A percentile compares a stretch with the other conserved stretches of the same genome.
These are phyloP conservation scores for Dermatemys mawii DNA, from an alignment of 2,113 vertebrate genomes.

Conservation along the genomic window DNA sequence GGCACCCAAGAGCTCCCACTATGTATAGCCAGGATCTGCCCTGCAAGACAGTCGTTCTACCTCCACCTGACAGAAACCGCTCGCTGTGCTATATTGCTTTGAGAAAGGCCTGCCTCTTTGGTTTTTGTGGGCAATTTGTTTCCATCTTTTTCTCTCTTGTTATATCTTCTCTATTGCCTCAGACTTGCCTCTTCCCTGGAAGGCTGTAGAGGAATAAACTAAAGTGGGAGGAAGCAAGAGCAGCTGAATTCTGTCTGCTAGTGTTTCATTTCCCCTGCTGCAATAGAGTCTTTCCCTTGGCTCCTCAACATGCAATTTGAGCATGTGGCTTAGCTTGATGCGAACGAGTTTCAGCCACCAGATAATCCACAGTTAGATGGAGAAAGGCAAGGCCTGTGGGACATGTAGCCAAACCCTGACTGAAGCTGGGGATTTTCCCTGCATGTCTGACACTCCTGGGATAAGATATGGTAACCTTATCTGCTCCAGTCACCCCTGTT, in stretches of 20 bases:
- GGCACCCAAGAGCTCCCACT: not conserved
- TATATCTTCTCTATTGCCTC: not conserved
- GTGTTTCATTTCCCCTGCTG: not conserved
- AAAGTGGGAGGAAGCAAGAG: not conserved
- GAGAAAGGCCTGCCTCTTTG: rapidly evolving
- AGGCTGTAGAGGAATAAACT: not conserved
- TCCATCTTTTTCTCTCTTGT: not conserved
- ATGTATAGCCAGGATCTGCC: not conserved
- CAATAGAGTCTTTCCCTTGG: not conserved
- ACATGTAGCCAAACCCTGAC: not conserved
- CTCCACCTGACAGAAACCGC: not conserved
- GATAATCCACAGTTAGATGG: not conserved
- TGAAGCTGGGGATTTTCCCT: not conserved
- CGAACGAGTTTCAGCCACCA: not conserved
- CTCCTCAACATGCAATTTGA: not conserved
- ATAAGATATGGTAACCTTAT: not conserved
- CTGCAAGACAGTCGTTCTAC: not conserved
- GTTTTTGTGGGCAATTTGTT: not conserved
- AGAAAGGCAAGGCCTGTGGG: not conserved
- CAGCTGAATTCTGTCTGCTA: not conserved
- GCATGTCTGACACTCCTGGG: rapidly evolving
- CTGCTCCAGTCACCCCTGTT: not conserved
- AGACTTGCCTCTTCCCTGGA: not conserved
- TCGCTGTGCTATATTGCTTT: not conserved
- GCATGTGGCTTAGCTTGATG: not conserved